phyloP scores from a whole-genome alignment of 2,113 vertebrate genomes.

The Hemiprocne comata region DNA sequence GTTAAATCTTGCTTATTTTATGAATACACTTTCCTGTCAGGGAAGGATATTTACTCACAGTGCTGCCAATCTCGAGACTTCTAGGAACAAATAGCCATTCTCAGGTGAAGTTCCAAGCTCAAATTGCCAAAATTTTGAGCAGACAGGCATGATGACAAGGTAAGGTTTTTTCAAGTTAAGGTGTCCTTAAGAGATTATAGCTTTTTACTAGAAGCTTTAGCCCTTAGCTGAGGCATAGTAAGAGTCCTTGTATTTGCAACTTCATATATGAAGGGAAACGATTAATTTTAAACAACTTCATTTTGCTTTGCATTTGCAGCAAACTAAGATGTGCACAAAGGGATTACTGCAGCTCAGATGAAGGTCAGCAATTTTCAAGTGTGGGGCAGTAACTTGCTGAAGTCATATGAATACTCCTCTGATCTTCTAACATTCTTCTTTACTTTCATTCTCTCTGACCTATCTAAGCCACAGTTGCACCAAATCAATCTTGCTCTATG shows the following conservation, averaged over 20 bases:
- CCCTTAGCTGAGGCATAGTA: background rate
- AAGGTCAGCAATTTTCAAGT: background rate
- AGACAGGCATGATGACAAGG: background rate
- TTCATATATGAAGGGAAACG: background rate
- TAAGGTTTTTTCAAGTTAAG: background rate
- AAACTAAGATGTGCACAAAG: background rate
- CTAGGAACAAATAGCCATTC: background rate
- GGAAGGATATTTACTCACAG: background rate
- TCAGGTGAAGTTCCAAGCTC: background rate
- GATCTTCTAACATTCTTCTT: background rate
- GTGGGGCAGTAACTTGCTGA: background rate
- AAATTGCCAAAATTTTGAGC: background rate
- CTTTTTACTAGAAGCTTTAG: background rate
- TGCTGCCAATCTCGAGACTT: background rate
- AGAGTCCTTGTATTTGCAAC: background rate
- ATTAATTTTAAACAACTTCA: fast-evolving
- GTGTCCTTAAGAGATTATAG: background rate
- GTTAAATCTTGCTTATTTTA: background rate
- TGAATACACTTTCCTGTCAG: background rate
- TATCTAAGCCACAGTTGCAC: background rate
- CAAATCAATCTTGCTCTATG: background rate
- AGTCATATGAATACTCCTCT: background rate
- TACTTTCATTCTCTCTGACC: background rate
- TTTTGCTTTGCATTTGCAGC: background rate
- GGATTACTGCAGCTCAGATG: background rate